Conservation (phyloP, 2,113 vertebrate genomes). For the Emydocephalus ijimae region DNA sequence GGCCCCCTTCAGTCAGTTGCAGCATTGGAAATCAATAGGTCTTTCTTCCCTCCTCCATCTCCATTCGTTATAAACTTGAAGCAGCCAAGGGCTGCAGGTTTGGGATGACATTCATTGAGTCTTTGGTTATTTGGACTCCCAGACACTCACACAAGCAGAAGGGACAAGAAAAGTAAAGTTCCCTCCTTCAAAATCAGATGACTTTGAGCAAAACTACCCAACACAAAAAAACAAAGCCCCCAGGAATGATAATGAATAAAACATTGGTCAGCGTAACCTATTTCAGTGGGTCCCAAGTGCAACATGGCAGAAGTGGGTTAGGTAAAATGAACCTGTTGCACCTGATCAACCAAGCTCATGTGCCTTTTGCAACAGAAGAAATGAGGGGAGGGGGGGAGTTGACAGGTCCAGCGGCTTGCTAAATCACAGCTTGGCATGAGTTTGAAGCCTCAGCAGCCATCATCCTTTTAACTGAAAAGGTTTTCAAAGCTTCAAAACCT, state of each 20-base stretch:
- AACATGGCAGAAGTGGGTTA: background rate
- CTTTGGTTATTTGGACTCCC: background rate
- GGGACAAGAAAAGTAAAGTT: no score
- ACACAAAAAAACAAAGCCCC: background rate
- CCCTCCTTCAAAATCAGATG: background rate
- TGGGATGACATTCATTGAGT: background rate
- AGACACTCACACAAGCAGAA: background rate
- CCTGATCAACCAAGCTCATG: background rate
- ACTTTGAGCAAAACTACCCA: background rate
- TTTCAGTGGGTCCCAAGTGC: background rate
- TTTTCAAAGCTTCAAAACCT: background rate
- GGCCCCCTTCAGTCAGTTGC: background rate
- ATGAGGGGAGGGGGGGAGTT: background rate
- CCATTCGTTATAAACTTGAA: background rate
- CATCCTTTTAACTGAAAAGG: background rate
- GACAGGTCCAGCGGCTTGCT: background rate
- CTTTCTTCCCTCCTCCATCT: background rate
- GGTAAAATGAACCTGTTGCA: background rate
- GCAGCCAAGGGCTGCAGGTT: background rate
- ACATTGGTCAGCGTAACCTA: background rate
- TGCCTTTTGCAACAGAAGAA: background rate
- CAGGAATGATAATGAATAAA: background rate
- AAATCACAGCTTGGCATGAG: background rate
- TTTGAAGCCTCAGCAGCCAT: background rate
- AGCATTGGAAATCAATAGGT: conserved; percentile 25